Conservation (phyloP, 37 sponge, comb jelly and placozoan species). For the Amphimedon queenslandica region DNA sequence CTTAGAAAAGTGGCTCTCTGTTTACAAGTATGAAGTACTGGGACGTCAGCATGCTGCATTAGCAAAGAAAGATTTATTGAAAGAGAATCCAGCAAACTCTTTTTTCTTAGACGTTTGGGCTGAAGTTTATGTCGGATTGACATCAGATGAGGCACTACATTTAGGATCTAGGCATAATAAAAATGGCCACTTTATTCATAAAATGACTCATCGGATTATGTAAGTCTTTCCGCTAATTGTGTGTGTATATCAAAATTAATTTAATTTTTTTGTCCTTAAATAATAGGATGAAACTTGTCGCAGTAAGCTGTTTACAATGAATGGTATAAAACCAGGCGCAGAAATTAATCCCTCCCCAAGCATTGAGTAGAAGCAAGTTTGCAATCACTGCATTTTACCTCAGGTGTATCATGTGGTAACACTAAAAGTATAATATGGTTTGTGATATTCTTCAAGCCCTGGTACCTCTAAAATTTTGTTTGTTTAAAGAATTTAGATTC, state of each 20-base stretch:
- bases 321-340: too few relatives aligned
- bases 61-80: slow-evolving; percentile 5
- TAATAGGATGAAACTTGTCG: neutral
- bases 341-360: too few relatives aligned
- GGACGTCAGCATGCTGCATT: slow-evolving; percentile 33
- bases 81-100: slow-evolving; percentile 25
- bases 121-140: slow-evolving; percentile 23
- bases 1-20: slow-evolving; percentile 18
- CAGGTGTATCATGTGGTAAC: too few relatives aligned
- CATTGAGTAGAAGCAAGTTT: too few relatives aligned
- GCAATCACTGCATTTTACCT: too few relatives aligned
- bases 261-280: neutral
- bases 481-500: too few relatives aligned
- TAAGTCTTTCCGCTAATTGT: slow-evolving; percentile 12
- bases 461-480: too few relatives aligned
- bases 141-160: slow-evolving; percentile 22
- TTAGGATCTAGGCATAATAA: slow-evolving; percentile 22
- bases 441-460: too few relatives aligned
- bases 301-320: neutral
- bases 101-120: slow-evolving; percentile 1
- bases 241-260: neutral
- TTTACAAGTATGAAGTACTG: slow-evolving; percentile 54
- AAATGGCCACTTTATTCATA: slow-evolving; percentile 27
- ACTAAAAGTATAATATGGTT: too few relatives aligned
- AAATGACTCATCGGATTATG: slow-evolving; percentile 28